Evolutionary conservation across 1,140 invertebrate species (phyloP), one percentile per base, ranked within the genome.

Genomic region (Platyscapa corneri): DNA sequence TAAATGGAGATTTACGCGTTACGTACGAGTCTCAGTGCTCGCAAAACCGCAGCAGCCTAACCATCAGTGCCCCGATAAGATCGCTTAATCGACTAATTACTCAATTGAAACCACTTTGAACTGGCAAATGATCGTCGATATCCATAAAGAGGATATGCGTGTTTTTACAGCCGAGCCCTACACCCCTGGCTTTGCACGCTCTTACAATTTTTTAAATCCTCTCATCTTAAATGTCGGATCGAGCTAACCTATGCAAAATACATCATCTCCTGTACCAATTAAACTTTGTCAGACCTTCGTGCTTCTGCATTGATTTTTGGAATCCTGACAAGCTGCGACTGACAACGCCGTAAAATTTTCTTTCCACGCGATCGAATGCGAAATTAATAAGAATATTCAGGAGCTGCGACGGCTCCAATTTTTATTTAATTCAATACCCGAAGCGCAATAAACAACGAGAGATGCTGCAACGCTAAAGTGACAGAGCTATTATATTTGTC

Each of bases 1-100:
- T 85, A 85, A 85, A 80, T 85, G 83, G 83, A 85, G 83, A 85
- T 85, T 85, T 85, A 85, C 83, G 76, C 65, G 65, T 16, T 60
- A 12, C 37, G 37, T 72, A 20, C 53, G 42, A n/a, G 70, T 72
- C 32, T 23, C 67, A 27, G 23, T 56, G 70, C 67, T 74, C 70
- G 30, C 81, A 49, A 56, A 30, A 72, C 60, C 46, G 27, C 64
- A 70, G 34, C 46, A 32, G 65, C 64, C 64, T 23, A 46, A 37
- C 8, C 30, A 42, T 8, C 34, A 23, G 27, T 34, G 53, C 34
- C 64, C 39, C 83, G 83, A 80, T 85, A 85, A 80, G 77, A 85
- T 85, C 83, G 65, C 77, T 85, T 84, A 85, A 85, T 85, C 83
- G 77, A 85, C 83, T 85, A 85, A 85, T 85, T 85, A 85, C 65